Base-by-base conservation (phyloP, 1,140 invertebrate genomes). In the Drosophila orosa region DNA sequence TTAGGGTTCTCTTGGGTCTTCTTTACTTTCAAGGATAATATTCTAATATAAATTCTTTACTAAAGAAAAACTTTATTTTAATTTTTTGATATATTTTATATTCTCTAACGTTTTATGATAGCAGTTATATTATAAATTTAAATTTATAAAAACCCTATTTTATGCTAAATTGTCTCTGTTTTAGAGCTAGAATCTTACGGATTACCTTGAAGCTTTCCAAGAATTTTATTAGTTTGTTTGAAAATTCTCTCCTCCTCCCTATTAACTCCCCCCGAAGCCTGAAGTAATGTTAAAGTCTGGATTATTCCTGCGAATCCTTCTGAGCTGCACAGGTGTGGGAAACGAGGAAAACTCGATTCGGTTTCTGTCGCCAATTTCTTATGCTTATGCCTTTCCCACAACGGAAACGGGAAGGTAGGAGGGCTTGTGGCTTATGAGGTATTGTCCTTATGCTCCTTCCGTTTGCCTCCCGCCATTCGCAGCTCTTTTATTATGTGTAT, bases 401-500 rank as follows among this genome's bases (percentile, higher is more conserved):
- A 27, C 19, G 29, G 29, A 22, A 25, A 29, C 2, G 25, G 5
- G 47, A 27, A 27, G 50, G 50, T 19, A 8, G 17, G 24, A 19
- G 27, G 19, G 19, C 13, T 55, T 69, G 65, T 47, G 67, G 65
- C 65, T 71, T 71, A 45, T 57, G 39, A 31, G 50, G 67, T 42
- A 69, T 71, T 69, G 63, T 48, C 56, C 40, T 57, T 40, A 31
- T 27, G 48, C 12, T 42, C 27, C 12, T 57, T 59, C 40, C 55
- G 35, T 37, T 22, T 22, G 29, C 40, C 63, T 12, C 12, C 44
- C 60, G 29, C 61, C 35, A 54, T 72, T 75, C 40, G 57, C 65
- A 50, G 79, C 84, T 83, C 72, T 80, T 86, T 87, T 87, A 87
- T 87, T 87, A 89, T 89, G 83, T 87, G 83, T 89, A 78, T 74